Evolutionary conservation across 2,888 invertebrate species (phyloP).

Genomic region (Pristionchus arcanus): DNA sequence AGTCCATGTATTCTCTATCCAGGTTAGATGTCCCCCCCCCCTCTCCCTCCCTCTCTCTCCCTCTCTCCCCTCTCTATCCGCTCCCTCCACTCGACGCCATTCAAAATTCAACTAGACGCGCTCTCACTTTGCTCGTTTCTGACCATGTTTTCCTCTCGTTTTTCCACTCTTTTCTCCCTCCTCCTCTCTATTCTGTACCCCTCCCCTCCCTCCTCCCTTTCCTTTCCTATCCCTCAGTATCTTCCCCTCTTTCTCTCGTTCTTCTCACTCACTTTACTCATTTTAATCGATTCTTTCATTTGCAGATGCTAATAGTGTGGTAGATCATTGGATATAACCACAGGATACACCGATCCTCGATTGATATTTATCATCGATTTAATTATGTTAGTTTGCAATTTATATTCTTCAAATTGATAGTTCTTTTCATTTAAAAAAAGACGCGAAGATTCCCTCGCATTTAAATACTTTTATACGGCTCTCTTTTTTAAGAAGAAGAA

Average conservation of each 20-base stretch:
- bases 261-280: conserved; percentile 3
- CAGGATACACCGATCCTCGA: not conserved
- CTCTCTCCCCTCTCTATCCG: conserved; percentile 44
- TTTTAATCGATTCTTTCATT: not conserved
- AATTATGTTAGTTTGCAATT: not conserved
- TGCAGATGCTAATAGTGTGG: conserved; percentile 33
- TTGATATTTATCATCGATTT: conserved; percentile 21
- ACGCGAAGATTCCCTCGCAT: not conserved
- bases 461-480: too few species aligned
- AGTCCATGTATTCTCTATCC: conserved; percentile 97
- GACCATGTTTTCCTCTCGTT: conserved; percentile 31
- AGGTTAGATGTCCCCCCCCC: conserved; percentile 82
- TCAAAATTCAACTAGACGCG: conserved; percentile 35
- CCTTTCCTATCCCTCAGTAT: conserved; percentile 33
- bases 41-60: not conserved
- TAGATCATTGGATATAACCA: conserved; percentile 35
- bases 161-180: not conserved
- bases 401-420: not conserved
- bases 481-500: too few species aligned
- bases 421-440: not conserved
- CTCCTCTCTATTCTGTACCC: conserved; percentile 28
- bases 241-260: conserved; percentile 27
- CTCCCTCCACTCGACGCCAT: conserved; percentile 41
- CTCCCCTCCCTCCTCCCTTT: conserved; percentile 52
- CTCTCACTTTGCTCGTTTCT: conserved; percentile 36